Percentiles rank a stretch among this genome's conserved stretches.
Conservation (phyloP, 2,888 invertebrate species). For the Hyposoter dolosus region DNA sequence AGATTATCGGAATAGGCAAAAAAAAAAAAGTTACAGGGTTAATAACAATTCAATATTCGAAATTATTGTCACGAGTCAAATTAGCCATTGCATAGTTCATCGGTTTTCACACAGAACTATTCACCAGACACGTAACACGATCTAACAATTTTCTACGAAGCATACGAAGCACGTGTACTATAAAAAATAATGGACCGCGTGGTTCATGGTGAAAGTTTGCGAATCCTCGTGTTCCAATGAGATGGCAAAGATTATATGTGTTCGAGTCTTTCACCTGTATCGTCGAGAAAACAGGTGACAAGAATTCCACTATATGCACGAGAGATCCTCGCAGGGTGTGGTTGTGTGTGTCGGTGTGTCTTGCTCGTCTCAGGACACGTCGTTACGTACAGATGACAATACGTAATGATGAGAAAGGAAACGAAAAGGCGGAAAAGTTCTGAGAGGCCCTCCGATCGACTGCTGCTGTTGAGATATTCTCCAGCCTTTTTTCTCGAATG, state of each 20-base stretch:
- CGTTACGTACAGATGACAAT: conserved; percentile 64
- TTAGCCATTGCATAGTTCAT: background rate
- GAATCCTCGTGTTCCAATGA: conserved; percentile 74
- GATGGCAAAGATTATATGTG: conserved; percentile 65
- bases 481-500: conserved; percentile 8
- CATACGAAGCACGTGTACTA: background rate
- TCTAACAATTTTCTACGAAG: background rate
- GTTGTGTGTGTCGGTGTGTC: background rate
- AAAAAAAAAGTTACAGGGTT: background rate
- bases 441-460: conserved; percentile 35
- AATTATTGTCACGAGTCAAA: background rate
- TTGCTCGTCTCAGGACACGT: conserved; percentile 23
- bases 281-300: conserved; percentile 13
- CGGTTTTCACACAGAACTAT: background rate
- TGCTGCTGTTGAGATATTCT: background rate
- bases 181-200: conserved; percentile 70
- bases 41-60: background rate
- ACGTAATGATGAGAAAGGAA: conserved; percentile 76
- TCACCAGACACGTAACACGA: background rate
- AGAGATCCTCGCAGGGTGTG: background rate
- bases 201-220: conserved; percentile 80
- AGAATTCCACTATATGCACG: conserved; percentile 20
- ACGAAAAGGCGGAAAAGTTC: conserved; percentile 69
- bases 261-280: conserved; percentile 44
- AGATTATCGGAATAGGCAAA: no score